Conservation (phyloP, 2,113 vertebrate species). For the Mastomys natalensis region DNA sequence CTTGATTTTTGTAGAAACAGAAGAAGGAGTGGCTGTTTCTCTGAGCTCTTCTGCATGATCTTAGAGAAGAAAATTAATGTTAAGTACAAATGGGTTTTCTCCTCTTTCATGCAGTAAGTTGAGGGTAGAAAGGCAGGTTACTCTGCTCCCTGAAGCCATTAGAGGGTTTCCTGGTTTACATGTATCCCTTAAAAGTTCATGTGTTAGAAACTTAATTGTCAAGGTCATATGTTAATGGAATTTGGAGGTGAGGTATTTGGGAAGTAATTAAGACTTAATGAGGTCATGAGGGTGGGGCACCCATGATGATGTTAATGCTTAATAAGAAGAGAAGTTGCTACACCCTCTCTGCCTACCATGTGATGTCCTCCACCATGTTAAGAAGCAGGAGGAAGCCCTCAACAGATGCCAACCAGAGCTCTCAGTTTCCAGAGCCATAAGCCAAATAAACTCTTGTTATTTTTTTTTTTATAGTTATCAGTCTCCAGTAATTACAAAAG, state of each 20-base stretch:
- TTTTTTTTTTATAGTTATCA: not conserved
- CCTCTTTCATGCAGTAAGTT: not conserved
- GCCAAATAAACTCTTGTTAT: not conserved
- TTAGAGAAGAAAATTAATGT: not conserved
- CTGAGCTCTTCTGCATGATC: not conserved
- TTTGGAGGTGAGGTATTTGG: not conserved
- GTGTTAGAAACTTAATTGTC: not conserved
- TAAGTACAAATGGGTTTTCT: not conserved
- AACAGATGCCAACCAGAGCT: not conserved
- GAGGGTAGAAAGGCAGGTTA: accelerated
- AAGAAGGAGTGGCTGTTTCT: not conserved
- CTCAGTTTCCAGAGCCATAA: not conserved
- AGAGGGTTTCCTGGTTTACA: not conserved
- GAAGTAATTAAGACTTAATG: not conserved
- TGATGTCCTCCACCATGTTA: not conserved
- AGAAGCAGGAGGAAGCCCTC: not conserved
- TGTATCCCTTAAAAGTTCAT: not conserved
- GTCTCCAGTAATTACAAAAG: not conserved
- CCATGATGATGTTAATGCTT: not conserved
- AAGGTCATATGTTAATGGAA: not conserved
- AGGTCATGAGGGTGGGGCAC: not conserved
- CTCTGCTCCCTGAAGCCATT: not conserved
- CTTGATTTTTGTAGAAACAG: not conserved
- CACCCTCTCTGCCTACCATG: not conserved
- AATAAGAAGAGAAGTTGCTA: not conserved